These are phyloP conservation scores for Thaumatotibia leucotreta DNA, from an alignment of 1,140 invertebrate genomes.

Conservation along the genomic window DNA sequence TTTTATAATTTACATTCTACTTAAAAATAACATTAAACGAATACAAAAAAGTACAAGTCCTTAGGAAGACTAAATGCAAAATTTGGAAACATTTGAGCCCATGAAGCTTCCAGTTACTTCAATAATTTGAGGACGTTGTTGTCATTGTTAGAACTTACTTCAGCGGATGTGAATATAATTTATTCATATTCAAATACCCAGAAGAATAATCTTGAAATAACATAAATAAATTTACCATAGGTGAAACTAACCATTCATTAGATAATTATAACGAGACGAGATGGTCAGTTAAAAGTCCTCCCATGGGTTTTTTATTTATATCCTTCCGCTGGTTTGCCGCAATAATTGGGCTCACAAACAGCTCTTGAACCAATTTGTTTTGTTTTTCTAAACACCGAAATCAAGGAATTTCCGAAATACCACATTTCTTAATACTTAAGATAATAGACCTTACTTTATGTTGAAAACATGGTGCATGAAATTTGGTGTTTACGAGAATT, in stretches of 20 bases:
- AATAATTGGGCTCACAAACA: not conserved
- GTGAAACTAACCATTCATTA: not conserved
- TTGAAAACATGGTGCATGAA: not conserved
- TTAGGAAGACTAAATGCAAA: constrained; percentile 63
- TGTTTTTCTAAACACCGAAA: not conserved
- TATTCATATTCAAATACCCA: not conserved
- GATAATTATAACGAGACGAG: no score
- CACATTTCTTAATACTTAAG: not conserved
- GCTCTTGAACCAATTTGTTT: not conserved
- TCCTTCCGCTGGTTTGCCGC: not conserved
- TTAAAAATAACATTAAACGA: constrained; percentile 53
- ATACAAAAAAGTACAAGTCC: constrained; percentile 48
- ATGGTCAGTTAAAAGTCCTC: no score
- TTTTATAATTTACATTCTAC: constrained; percentile 39
- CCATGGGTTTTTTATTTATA: no score
- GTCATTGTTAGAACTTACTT: not conserved
- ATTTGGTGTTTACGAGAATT: not conserved
- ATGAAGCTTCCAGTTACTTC: constrained; percentile 1
- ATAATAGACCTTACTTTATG: not conserved
- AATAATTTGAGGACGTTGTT: not conserved
- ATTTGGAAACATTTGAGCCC: constrained; percentile 46
- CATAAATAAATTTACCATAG: not conserved
- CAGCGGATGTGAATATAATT: not conserved
- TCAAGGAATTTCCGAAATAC: not conserved
- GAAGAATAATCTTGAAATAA: no score